A percentile compares a stretch with the other conserved stretches of the same genome.
phyloP scores from a whole-genome alignment of 2,888 invertebrate genomes.

The Willowsia nigromaculata region DNA sequence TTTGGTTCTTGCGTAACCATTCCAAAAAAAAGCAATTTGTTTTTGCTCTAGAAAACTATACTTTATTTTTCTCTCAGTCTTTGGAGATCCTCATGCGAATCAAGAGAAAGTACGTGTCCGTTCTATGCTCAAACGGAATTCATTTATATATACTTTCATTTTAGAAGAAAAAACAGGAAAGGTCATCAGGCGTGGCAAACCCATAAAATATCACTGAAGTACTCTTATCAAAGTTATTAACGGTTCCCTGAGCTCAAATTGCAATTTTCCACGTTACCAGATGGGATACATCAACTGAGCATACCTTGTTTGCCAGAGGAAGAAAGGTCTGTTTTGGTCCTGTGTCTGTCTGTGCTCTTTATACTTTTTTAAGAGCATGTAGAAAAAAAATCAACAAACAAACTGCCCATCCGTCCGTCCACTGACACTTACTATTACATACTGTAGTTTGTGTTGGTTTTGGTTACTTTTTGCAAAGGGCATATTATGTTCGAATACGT shows the following conservation, averaged over 20 bases:
- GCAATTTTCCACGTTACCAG: constrained; percentile 45
- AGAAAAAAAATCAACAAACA: constrained; percentile 8
- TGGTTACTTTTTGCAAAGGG: not conserved
- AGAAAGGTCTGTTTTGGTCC: not conserved
- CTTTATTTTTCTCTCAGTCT: not conserved
- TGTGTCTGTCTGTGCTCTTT: not conserved
- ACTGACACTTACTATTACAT: not conserved
- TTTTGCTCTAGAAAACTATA: not conserved
- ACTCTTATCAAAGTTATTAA: constrained; percentile 64
- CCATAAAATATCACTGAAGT: constrained; percentile 65
- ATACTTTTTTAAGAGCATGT: not conserved
- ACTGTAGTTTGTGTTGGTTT: not conserved
- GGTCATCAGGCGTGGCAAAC: constrained; percentile 58
- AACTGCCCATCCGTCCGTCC: not conserved
- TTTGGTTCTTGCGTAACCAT: not conserved
- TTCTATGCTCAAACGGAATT: not conserved
- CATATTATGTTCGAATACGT: no score
- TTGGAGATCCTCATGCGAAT: not conserved
- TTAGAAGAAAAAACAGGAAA: constrained; percentile 33
- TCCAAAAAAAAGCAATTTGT: not conserved
- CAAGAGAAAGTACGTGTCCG: not conserved
- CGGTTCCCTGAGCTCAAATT: constrained; percentile 61
- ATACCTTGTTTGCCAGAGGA: not conserved
- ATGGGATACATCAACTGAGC: not conserved
- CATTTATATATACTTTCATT: not conserved